phyloP scores from a whole-genome alignment of 2,113 vertebrate species.

The Melierax canorus region DNA sequence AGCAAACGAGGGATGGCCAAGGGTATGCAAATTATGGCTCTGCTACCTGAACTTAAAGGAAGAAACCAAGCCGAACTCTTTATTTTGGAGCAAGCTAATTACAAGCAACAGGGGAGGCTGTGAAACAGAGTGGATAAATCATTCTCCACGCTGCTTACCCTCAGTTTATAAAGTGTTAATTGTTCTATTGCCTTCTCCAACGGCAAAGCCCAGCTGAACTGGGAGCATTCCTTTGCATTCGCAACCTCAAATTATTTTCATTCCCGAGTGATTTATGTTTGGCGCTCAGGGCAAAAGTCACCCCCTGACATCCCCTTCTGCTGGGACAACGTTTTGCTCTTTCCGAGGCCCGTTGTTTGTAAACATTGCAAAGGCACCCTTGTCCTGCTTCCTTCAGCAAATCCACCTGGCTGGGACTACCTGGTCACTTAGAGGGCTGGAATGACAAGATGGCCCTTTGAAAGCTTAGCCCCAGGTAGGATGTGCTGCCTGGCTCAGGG shows the following conservation, averaged over 20 bases:
- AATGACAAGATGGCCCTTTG: background rate
- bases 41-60: background rate
- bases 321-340: background rate
- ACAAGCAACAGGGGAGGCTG: background rate
- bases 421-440: background rate
- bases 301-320: background rate
- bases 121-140: background rate
- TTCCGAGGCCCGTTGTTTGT: background rate
- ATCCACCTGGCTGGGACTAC: rapidly evolving
- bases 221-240: background rate
- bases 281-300: background rate
- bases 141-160: background rate
- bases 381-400: background rate
- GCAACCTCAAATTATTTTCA: background rate
- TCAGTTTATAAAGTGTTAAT: background rate
- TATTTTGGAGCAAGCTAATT: background rate
- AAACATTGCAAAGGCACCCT: background rate
- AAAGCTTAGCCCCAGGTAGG: background rate
- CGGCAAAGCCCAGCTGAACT: background rate
- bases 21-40: background rate
- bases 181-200: background rate
- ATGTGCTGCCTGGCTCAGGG: background rate
- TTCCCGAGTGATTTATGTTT: background rate
- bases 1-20: background rate
- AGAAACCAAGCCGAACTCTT: background rate